A percentile compares a stretch with the other conserved stretches of the same genome.
Evolutionary conservation across 2,113 vertebrate species (phyloP).

Genomic region (Oenanthe oenanthe): DNA sequence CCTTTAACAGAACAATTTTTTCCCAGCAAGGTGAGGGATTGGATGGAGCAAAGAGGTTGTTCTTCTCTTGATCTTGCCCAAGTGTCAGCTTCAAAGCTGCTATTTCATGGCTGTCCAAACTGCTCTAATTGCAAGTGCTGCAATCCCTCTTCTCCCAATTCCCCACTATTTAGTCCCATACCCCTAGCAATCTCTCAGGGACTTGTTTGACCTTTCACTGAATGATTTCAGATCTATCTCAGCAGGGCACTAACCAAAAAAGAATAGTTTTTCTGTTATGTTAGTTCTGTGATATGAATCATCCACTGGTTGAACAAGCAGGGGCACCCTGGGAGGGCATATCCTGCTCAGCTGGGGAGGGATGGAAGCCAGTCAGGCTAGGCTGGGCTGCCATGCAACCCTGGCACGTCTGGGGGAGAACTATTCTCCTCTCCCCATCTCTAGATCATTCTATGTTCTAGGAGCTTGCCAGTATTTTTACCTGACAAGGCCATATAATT

Average conservation of each 20-base stretch:
- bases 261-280: background rate
- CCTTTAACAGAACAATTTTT: conserved; percentile 27
- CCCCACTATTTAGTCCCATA: conserved; percentile 13
- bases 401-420: background rate
- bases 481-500: background rate
- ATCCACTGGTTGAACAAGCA: background rate
- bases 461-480: background rate
- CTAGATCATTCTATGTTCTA: background rate
- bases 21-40: background rate
- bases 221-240: conserved; percentile 15
- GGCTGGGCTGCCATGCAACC: background rate
- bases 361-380: background rate
- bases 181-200: background rate
- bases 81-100: conserved; percentile 27
- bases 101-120: conserved; percentile 2
- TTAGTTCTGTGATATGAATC: conserved; percentile 9
- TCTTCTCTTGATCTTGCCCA: conserved; percentile 15
- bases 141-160: conserved; percentile 8
- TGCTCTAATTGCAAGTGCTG: conserved; percentile 21
- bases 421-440: background rate
- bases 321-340: background rate
- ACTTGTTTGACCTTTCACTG: conserved; percentile 20
- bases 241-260: background rate
- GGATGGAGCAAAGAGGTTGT: background rate
- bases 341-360: background rate